Evolutionary conservation across 2,888 invertebrate species (phyloP), one percentile per base, ranked within the genome.

Genomic region (Troides oblongomaculatus): DNA sequence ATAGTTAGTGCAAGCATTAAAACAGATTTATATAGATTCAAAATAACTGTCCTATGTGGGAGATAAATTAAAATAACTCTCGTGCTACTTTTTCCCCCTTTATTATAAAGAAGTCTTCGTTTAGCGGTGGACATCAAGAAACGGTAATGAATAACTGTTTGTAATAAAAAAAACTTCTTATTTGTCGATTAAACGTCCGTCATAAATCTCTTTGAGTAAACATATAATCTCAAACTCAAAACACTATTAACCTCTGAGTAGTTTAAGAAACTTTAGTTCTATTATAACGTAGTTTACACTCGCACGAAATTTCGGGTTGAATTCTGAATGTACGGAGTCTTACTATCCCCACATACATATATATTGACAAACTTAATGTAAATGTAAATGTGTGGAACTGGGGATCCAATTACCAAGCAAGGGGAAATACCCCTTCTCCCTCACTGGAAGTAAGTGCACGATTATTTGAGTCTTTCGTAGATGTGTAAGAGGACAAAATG

Each of bases 271-370:
- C 23, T 58, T 12, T 12, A 58, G 12, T 58, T 25, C 2, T 58
- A 25, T 58, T 23, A 58, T 23, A 58, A 58, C n/a, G 57, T 58
- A 58, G 57, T 23, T 25, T 58, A 23, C n/a, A 23, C 57, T 23
- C 10, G 23, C 18, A n/a, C 53, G 53, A 53, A 53, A 53, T 53
- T 53, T 53, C 6, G 53, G 53, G n/a, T 18, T 53, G 18, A 53
- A 53, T n/a, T n/a, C 4, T 53, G 53, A 53, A 53, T 53, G 53
- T 53, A 53, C n/a, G n/a, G n/a, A 53, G n/a, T n/a, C 8, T 53
- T 53, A n/a, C 53, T 53, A 53, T n/a, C n/a, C 53, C 53, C 8
- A n/a, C n/a, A 53, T 53, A 53, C n/a, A 53, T 53, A 53, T 53
- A 53, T 53, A 53, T 53, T n/a, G 18, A 53, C 53, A 53, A 53